Evolutionary conservation across 1,140 invertebrate species (phyloP).

Genomic region (Brachionus sp.): DNA sequence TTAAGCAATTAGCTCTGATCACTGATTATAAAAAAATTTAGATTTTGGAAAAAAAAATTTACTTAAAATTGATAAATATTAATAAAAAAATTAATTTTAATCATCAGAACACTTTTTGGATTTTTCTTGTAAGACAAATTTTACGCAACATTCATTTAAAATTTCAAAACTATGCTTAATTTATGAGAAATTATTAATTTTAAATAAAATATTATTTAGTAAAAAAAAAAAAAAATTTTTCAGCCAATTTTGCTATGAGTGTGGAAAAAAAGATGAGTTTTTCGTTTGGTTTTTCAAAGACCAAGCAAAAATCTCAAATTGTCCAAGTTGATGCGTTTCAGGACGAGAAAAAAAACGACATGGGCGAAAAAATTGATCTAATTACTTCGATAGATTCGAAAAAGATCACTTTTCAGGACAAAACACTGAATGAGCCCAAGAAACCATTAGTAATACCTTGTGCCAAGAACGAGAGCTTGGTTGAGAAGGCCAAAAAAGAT

Average conservation of each 20-base stretch:
- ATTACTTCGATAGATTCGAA: slow-evolving; percentile 15
- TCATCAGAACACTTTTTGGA: too few relatives aligned
- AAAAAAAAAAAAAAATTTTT: not conserved
- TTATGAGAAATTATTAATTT: slow-evolving; percentile 4
- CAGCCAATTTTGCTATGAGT: not conserved
- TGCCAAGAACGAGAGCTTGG: not conserved
- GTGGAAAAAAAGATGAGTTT: slow-evolving; percentile 30
- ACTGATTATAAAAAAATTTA: too few relatives aligned
- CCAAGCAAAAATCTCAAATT: slow-evolving; percentile 27
- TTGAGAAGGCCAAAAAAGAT: not conserved
- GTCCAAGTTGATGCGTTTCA: not conserved
- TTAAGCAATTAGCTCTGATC: too few relatives aligned
- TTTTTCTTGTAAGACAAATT: not conserved
- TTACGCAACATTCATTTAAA: not conserved
- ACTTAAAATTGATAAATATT: too few relatives aligned
- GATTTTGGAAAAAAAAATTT: too few relatives aligned
- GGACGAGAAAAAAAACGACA: not conserved
- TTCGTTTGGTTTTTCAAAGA: slow-evolving; percentile 45
- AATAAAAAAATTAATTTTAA: too few relatives aligned
- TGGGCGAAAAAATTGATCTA: not conserved
- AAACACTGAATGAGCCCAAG: not conserved
- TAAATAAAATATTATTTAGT: not conserved
- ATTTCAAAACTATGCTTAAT: not conserved
- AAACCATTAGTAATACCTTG: slow-evolving; percentile 32
- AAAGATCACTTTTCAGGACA: slow-evolving; percentile 2